A percentile compares a stretch with the other conserved stretches of the same genome.
Conservation (phyloP, 2,113 vertebrate genomes). For the Semnornis frantzii region DNA sequence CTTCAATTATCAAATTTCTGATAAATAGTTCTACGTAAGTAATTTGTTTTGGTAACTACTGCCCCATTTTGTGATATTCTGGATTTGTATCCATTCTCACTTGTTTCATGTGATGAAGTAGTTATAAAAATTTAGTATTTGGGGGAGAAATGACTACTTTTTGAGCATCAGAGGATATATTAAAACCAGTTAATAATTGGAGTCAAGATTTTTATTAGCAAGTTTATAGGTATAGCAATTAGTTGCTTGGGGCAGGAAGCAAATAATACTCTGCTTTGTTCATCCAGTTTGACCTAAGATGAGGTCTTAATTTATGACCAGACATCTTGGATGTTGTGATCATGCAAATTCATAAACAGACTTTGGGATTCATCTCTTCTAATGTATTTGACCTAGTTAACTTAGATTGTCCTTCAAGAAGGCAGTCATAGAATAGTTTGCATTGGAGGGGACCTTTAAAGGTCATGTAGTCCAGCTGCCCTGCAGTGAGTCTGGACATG, state of each 20-base stretch:
- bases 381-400: not conserved
- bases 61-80: not conserved
- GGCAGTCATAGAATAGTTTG: too few relatives aligned
- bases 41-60: not conserved
- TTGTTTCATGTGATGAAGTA: not conserved
- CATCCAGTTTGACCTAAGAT: not conserved
- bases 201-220: not conserved
- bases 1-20: not conserved
- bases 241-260: not conserved
- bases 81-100: not conserved
- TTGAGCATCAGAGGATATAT: not conserved
- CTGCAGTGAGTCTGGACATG: too few relatives aligned
- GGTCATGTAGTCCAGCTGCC: too few relatives aligned
- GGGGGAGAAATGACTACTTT: not conserved
- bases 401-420: not conserved
- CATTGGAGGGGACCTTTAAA: too few relatives aligned
- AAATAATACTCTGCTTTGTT: not conserved
- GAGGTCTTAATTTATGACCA: not conserved
- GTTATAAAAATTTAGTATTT: not conserved
- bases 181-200: not conserved
- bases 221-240: not conserved
- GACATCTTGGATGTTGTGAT: not conserved
- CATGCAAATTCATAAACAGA: not conserved
- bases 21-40: not conserved
- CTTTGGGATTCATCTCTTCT: not conserved